These are phyloP conservation scores for Rhabditoides inermis DNA, from an alignment of 2,888 invertebrate species.

Conservation along the genomic window DNA sequence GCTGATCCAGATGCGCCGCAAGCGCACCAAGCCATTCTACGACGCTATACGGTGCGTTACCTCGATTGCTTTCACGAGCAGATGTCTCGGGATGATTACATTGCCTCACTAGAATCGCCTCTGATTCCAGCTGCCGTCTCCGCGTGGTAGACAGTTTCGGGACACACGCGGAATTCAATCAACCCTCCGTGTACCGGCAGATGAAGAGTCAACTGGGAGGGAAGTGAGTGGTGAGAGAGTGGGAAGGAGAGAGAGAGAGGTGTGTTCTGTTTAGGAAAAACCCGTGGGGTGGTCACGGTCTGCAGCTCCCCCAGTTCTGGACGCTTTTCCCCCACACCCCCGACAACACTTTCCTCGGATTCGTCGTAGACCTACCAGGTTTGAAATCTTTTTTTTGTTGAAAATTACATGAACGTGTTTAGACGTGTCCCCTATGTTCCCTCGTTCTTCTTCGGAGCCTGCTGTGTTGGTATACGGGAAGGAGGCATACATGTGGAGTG, in stretches of 20 bases:
- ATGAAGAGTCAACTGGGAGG: constrained; percentile 38
- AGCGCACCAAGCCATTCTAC: too few species aligned
- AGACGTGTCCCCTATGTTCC: too few species aligned
- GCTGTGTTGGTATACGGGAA: constrained; percentile 55
- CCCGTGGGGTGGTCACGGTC: constrained; percentile 56
- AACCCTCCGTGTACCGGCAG: constrained; percentile 51
- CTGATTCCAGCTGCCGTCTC: constrained; percentile 53
- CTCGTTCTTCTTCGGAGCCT: constrained; percentile 3
- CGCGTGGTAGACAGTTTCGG: constrained; percentile 58
- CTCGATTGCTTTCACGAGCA: too few species aligned
- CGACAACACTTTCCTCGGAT: constrained; percentile 58
- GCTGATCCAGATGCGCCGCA: too few species aligned
- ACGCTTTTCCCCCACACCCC: constrained; percentile 54
- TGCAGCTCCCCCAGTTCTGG: constrained; percentile 53
- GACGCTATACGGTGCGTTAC: too few species aligned
- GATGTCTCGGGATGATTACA: too few species aligned
- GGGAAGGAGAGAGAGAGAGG: neutral
- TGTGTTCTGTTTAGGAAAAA: too few species aligned
- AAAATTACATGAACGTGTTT: neutral
- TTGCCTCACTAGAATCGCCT: neutral
- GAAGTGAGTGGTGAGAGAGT: constrained; percentile 13
- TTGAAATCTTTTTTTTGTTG: neutral
- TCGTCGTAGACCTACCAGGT: constrained; percentile 52
- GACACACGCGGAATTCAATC: constrained; percentile 56
- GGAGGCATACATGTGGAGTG: constrained; percentile 56